These are phyloP conservation scores for Anolis apletophallus DNA, from an alignment of 2,797 vertebrate species.

Conservation along the genomic window DNA sequence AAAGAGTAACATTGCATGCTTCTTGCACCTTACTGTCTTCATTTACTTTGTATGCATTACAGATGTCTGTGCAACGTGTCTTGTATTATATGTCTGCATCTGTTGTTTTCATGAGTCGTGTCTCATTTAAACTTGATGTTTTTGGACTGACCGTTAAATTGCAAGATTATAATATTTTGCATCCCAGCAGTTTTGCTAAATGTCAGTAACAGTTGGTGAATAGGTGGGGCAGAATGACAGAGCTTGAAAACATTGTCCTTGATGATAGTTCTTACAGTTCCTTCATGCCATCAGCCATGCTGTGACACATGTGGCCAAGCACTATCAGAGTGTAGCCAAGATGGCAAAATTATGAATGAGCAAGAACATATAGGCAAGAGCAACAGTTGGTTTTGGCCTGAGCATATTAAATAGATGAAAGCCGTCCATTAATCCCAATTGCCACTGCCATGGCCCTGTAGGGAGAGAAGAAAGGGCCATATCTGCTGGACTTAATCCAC, in stretches of 20 bases:
- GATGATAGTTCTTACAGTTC: too few species aligned
- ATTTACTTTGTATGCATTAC: not conserved
- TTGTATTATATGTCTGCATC: not conserved
- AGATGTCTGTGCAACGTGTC: not conserved
- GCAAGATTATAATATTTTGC: too few species aligned
- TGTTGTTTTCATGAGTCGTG: not conserved
- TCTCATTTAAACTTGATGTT: not conserved
- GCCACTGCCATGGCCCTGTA: too few species aligned
- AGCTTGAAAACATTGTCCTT: not conserved
- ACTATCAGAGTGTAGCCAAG: too few species aligned
- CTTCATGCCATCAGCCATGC: not conserved
- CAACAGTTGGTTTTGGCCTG: too few species aligned
- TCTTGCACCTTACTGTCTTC: not conserved
- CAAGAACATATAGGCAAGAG: too few species aligned
- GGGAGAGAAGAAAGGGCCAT: too few species aligned
- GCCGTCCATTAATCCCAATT: too few species aligned
- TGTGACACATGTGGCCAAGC: not conserved
- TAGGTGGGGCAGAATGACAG: not conserved
- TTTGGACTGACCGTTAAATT: not conserved
- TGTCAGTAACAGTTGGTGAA: not conserved
- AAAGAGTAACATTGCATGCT: not conserved
- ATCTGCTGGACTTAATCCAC: too few species aligned
- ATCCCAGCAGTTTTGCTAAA: not conserved
- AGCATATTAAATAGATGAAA: too few species aligned
- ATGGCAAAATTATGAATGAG: too few species aligned